These are phyloP conservation scores for Cactoblastis cactorum DNA, from an alignment of 2,888 invertebrate species.

Conservation along the genomic window DNA sequence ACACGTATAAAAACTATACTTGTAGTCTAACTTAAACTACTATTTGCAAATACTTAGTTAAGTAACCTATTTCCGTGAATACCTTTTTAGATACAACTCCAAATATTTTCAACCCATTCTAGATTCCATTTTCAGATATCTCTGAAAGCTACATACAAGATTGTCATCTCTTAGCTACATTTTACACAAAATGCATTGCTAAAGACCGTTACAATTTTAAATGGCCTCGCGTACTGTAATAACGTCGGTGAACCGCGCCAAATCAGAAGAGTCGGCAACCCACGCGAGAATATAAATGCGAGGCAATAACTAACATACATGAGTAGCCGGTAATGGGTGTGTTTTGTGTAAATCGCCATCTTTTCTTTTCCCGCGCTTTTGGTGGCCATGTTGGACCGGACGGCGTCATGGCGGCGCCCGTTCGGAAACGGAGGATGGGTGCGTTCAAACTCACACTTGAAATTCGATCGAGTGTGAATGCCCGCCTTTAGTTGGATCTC, in stretches of 20 bases:
- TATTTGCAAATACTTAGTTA: too few species aligned
- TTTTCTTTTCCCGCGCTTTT: conserved; percentile 42
- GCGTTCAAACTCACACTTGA: conserved; percentile 56
- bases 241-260: conserved; percentile 6
- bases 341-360: conserved; percentile 33
- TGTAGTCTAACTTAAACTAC: too few species aligned
- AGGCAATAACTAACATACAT: conserved; percentile 15
- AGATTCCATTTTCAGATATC: conserved; percentile 6
- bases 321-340: conserved; percentile 15
- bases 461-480: conserved; percentile 21
- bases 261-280: conserved; percentile 9
- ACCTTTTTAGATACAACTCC: not conserved
- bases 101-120: not conserved
- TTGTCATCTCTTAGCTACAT: conserved; percentile 3
- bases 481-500: not conserved
- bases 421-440: conserved; percentile 53
- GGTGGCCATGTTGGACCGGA: conserved; percentile 46
- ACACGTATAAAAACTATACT: not conserved
- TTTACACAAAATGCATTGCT: conserved; percentile 2
- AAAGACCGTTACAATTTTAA: conserved; percentile 11
- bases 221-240: conserved; percentile 5
- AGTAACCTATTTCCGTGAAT: conserved; percentile 31
- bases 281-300: conserved; percentile 14
- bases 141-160: not conserved
- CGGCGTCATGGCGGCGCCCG: conserved; percentile 66